Evolutionary conservation across 1,140 invertebrate species (phyloP).

Genomic region (Eriocheir sinensis): DNA sequence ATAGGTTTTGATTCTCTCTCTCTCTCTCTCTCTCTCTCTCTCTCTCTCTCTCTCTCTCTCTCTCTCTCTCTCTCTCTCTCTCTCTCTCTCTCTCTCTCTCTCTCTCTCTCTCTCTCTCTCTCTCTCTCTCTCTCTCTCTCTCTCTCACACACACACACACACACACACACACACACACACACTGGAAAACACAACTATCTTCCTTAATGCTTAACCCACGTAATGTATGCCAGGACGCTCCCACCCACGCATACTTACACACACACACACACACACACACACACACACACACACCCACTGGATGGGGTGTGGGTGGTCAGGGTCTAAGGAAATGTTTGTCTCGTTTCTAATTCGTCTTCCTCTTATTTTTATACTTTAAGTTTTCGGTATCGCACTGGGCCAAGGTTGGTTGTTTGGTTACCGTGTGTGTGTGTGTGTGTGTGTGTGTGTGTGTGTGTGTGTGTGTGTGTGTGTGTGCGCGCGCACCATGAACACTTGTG

Average conservation of each 20-base stretch:
- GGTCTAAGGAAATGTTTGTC: background rate
- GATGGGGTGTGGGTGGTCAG: background rate
- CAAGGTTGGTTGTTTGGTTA: background rate
- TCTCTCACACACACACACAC: background rate
- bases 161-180: background rate
- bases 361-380: background rate
- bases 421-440: background rate
- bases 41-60: background rate
- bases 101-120: background rate
- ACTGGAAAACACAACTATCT: background rate
- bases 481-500: background rate
- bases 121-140: slow-evolving; percentile 36
- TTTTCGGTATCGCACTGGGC: background rate
- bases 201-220: background rate
- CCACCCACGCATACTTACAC: background rate
- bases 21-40: background rate
- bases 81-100: background rate
- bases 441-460: background rate
- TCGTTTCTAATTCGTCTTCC: background rate
- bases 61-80: background rate
- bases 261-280: background rate
- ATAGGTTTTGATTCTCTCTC: background rate
- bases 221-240: background rate
- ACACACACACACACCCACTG: background rate
- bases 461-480: background rate